phyloP scores from a whole-genome alignment of 2,113 vertebrate species.

The Ochotona curzoniae region DNA sequence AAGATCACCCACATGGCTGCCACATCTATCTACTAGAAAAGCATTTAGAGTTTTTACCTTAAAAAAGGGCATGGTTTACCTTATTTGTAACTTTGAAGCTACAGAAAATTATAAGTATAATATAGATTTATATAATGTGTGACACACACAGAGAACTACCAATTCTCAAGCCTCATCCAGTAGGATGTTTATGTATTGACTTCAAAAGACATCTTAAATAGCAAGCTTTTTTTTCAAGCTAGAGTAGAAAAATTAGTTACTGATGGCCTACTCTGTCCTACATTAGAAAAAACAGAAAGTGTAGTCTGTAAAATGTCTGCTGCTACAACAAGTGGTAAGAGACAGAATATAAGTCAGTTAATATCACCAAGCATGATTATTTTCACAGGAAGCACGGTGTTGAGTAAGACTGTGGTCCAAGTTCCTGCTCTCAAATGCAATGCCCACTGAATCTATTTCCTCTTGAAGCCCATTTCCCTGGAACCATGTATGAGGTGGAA shows the following conservation, averaged over 20 bases:
- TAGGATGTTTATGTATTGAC: neutral
- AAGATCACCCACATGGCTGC: neutral
- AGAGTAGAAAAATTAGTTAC: neutral
- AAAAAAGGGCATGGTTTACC: neutral
- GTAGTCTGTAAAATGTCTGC: neutral
- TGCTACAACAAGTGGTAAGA: neutral
- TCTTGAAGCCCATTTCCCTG: neutral
- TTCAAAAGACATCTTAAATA: slow-evolving; percentile 6
- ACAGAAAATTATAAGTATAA: neutral
- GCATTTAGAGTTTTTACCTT: neutral
- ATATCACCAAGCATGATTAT: slow-evolving; percentile 10
- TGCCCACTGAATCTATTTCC: neutral
- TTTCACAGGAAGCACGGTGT: neutral
- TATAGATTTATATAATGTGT: neutral
- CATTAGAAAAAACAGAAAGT: neutral
- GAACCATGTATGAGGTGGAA: neutral
- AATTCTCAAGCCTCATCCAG: slow-evolving; percentile 20
- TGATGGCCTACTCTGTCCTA: neutral
- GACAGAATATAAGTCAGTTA: neutral
- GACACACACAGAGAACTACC: neutral
- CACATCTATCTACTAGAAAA: slow-evolving; percentile 20
- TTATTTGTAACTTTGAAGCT: slow-evolving; percentile 2
- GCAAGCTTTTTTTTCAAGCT: neutral
- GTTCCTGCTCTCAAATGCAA: neutral
- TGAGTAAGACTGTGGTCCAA: neutral